These are phyloP conservation scores for Pseudomugil gertrudae DNA, from an alignment of 2,797 vertebrate species.

Conservation along the genomic window DNA sequence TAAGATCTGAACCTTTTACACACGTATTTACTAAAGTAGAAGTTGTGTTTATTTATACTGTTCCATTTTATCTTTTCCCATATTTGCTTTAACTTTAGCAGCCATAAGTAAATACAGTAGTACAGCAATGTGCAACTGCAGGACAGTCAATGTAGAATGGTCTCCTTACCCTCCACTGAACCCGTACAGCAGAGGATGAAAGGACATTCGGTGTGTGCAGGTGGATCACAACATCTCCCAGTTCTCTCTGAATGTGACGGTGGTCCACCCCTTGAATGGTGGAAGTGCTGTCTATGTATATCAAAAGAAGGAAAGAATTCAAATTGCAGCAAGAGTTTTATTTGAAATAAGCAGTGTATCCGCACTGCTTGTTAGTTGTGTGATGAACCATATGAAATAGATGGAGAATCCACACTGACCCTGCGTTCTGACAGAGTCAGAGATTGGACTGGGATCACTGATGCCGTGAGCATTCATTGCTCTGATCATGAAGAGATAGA, in stretches of 20 bases:
- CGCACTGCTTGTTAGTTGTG: not conserved
- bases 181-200: constrained; percentile 92
- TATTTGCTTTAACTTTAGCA: constrained; percentile 8
- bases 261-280: constrained; percentile 95
- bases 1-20: constrained; percentile 7
- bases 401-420: constrained; percentile 76
- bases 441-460: constrained; percentile 96
- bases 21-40: constrained; percentile 1
- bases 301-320: not conserved
- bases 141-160: not conserved
- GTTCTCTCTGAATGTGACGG: constrained; percentile 93
- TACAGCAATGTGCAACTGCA: constrained; percentile 1
- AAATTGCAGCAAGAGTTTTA: not conserved
- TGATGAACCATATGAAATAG: not conserved
- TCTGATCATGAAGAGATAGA: constrained; percentile 96
- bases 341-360: not conserved
- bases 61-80: constrained; percentile 11
- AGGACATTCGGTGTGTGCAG: constrained; percentile 92
- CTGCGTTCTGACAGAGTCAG: constrained; percentile 94
- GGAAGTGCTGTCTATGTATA: constrained; percentile 87
- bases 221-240: constrained; percentile 92
- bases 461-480: constrained; percentile 93
- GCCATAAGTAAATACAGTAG: not conserved
- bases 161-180: constrained; percentile 93
- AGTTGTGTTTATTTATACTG: constrained; percentile 14